Base-by-base conservation (phyloP, 2,888 invertebrate species). In the Cactoblastis cactorum region DNA sequence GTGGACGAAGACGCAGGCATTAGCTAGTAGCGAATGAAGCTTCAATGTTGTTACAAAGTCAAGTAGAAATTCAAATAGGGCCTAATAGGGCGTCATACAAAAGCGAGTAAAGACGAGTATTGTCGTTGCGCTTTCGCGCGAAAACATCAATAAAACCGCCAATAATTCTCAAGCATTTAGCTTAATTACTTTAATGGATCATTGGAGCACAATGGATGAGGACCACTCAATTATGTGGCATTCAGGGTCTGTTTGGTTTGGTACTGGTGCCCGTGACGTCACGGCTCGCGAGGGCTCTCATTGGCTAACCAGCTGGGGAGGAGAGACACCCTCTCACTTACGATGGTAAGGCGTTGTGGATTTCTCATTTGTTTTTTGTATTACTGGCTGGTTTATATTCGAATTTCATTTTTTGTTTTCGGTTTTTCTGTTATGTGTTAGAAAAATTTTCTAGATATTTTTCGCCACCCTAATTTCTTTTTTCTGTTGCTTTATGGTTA, bases 171-270 rank as follows among this genome's bases (percentile, higher is more conserved):
- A 65, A 73, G 67, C 83, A 77, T 82, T 85, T 83, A 81, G 71
- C 65, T 74, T 69, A 85, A 87, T 85, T 83, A 77, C 74, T 75
- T 65, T 77, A 78, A 82, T 81, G 80, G 80, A 49, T 49, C 39
- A 41, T 19, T 41, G 68, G 68, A 63, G 60, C 64, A 85, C 84
- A 84, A 86, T 84, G 69, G 78, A 70, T 71, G 70, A 77, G 73
- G 74, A 77, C 74, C 77, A 78, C 80, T 80, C 78, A 79, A 86
- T 87, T 85, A 84, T 73, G 78, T 75, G 76, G 81, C 77, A 83
- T 82, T 85, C 83, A 83, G 75, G 69, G 72, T 65, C 69, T 82
- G 83, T 82, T 84, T 84, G 82, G 83, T 58, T 67, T 77, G 77
- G 74, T 63, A 61, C 62, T 63, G 65, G 66, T 58, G 60, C 54